Base-by-base conservation (phyloP, 92 coral and sea anemone species). In the Muricea muricata region DNA sequence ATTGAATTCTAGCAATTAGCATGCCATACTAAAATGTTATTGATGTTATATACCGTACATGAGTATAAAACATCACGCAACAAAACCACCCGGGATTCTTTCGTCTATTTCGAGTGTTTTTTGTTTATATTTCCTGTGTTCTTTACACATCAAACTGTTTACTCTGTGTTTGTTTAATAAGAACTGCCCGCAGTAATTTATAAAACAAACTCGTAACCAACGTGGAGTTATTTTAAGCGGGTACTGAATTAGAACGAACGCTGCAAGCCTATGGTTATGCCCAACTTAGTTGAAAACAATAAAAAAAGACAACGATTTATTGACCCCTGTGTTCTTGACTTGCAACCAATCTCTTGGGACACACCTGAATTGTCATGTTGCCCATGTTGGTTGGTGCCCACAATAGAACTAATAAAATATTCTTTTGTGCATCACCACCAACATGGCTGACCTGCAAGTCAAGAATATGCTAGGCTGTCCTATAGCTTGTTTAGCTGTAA, bases 121-220 rank as follows among this genome's bases (percentile, higher is more conserved):
- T 61, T 61, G 34, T 61, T 61, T 25, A 26, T 25, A 7, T 61
- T 25, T 30, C 68, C 1, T 24, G 68, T 61, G 68, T 61, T 61
- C 68, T 61, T 61, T 61, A 61, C 68, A 30, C 34, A 61, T 61
- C 20, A 61, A 61, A 26, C 17, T 25, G 68, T 61, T 61, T 26
- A 24, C 23, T 55, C 63, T 0, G 30, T n/a, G 63, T 45, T 45
- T 5, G 14, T 9, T 52, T 52, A 17, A 17, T 52, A 1, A 25
- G 26, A 52, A 52, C 20, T 10, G 4, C 23, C 20, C 60, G 21
- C 4, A 18, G 20, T 52, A 52, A 52, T 52, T 52, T 52, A 52
- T 52, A 9, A 52, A 52, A 52, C 60, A 52, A 52, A 52, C 26
- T 52, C 20, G 20, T 37, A 4, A 20, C 24, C 26, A 20, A 20